Percentiles rank a stretch among this genome's conserved stretches.
Evolutionary conservation across 2,797 vertebrate species (phyloP).

Genomic region (Sphaeramia orbicularis): DNA sequence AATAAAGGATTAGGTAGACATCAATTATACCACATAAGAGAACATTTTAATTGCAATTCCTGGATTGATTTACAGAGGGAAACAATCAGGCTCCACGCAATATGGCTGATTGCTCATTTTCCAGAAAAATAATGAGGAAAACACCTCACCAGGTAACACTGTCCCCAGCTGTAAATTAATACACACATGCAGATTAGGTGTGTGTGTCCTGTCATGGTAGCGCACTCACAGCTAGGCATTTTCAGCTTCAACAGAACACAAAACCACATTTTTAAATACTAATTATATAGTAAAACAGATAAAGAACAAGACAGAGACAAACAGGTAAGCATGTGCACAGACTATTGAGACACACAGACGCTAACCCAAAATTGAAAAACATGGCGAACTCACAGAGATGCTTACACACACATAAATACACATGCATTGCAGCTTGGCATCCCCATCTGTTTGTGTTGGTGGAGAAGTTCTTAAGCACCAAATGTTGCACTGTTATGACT

Average conservation of each 20-base stretch:
- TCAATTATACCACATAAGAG: constrained; percentile 90
- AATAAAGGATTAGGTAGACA: constrained; percentile 91
- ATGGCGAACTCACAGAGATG: constrained; percentile 35
- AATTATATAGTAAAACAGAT: constrained; percentile 36
- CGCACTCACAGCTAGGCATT: constrained; percentile 7
- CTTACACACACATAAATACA: constrained; percentile 60
- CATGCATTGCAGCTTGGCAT: constrained; percentile 71
- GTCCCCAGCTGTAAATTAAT: constrained; percentile 74
- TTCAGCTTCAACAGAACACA: constrained; percentile 1
- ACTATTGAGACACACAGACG: constrained; percentile 28
- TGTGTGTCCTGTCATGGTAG: not conserved
- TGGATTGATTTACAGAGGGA: constrained; percentile 88
- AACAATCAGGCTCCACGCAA: constrained; percentile 85
- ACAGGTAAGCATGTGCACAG: constrained; percentile 27
- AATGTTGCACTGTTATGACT: constrained; percentile 82
- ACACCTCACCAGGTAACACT: constrained; percentile 78
- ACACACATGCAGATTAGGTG: constrained; percentile 34
- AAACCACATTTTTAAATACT: constrained; percentile 31
- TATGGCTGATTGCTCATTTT: constrained; percentile 88
- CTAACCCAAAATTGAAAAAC: constrained; percentile 48
- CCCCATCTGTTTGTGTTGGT: constrained; percentile 79
- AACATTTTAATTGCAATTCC: constrained; percentile 89
- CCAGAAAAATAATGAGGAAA: constrained; percentile 85
- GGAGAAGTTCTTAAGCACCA: constrained; percentile 83
- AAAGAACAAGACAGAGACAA: constrained; percentile 15